phyloP scores from a whole-genome alignment of 2,797 vertebrate species.

The Eupleurogrammus muticus region DNA sequence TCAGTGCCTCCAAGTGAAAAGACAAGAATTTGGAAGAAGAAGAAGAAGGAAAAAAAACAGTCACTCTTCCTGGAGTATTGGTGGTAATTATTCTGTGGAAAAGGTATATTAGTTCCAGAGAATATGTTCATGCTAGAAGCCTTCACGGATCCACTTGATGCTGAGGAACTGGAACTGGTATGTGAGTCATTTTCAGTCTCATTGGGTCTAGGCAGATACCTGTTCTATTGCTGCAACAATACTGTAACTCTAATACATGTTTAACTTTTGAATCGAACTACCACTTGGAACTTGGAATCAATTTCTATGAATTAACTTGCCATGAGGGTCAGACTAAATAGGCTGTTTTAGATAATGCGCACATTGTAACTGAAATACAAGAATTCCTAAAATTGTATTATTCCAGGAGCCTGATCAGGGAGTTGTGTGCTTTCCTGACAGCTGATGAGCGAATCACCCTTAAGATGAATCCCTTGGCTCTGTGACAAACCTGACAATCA shows the following conservation, averaged over 20 bases:
- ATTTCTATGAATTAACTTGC: no score
- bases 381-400: neutral
- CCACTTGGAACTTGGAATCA: no score
- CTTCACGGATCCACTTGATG: neutral
- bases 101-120: conserved; percentile 17
- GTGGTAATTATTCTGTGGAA: conserved; percentile 14
- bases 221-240: neutral
- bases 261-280: no score
- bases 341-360: no score
- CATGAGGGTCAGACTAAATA: no score
- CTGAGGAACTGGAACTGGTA: neutral
- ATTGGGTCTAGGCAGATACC: neutral
- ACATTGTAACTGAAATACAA: neutral
- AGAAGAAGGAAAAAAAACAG: conserved; percentile 5
- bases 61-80: neutral
- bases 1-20: conserved; percentile 38
- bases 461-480: conserved; percentile 36
- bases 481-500: conserved; percentile 54
- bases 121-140: conserved; percentile 1
- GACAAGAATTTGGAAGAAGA: conserved; percentile 18
- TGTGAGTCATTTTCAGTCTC: neutral
- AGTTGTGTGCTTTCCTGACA: conserved; percentile 6
- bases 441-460: conserved; percentile 30
- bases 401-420: neutral
- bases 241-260: no score